Evolutionary conservation across 2,888 invertebrate species (phyloP), one percentile per base, ranked within the genome.

Genomic region (Dermolepida albohirtum): DNA sequence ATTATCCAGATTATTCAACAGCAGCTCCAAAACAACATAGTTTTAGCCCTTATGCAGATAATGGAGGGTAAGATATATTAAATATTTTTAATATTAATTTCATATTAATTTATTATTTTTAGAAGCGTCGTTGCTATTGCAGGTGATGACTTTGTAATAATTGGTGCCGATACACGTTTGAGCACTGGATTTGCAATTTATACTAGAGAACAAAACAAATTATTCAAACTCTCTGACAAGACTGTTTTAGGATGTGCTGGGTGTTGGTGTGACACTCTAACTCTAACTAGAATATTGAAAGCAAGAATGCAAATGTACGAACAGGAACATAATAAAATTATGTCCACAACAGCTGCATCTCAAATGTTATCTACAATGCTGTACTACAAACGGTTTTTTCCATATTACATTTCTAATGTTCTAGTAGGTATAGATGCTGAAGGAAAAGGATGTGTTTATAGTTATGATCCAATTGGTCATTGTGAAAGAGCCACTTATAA

Each of bases 381-480:
- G 75, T 99, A 99, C 81, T 94, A 96, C 82, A 94, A 96, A 77
- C 89, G 99, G 66, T 99, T 99, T 85, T 99, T 99, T 84, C 99
- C 99, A 0, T 98, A 98, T 83, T 99, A 98, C 80, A 93, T 98
- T 17, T 94, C 95, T 29, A 98, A 97, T 80, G 90, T 98, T 52
- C 84, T 99, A 64, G 98, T 95, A 59, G 99, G 99, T 0, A 81
- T 99, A 64, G 97, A 98, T 84, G 89, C 89, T 34, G 91, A 97
- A 71, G 98, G 97, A 2, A 93, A 94, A 80, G 99, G 99, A 7
- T 93, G 93, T 75, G 93, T 99, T 6, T 99, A 92, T 85, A 94
- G 94, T 78, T 99, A 98, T 82, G 99, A 99, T 83, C 98, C 98
- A 0, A 93, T 99, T 73, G 99, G 99, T 0, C 96, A 97, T 78